A percentile compares a stretch with the other conserved stretches of the same genome.
These are phyloP conservation scores for Nineta flava DNA, from an alignment of 2,888 invertebrate species.

Conservation along the genomic window DNA sequence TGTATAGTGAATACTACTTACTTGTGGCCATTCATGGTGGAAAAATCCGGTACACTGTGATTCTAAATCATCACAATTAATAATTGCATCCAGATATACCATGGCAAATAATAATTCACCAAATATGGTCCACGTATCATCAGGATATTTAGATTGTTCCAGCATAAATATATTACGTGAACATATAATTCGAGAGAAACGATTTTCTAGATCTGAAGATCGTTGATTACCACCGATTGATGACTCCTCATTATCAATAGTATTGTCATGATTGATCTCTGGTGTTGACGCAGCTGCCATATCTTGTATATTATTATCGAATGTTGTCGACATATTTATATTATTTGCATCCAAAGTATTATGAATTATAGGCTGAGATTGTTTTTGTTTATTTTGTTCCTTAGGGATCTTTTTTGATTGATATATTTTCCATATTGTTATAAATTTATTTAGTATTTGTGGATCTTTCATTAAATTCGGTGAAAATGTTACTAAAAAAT, in stretches of 20 bases:
- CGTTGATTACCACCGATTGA: too few species aligned
- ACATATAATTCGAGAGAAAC: slow-evolving; percentile 16
- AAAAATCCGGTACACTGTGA: slow-evolving; percentile 46
- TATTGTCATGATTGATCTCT: not conserved
- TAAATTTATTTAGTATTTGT: slow-evolving; percentile 10
- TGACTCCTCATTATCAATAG: not conserved
- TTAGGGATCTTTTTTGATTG: not conserved
- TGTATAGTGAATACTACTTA: slow-evolving; percentile 17
- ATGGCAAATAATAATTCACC: slow-evolving; percentile 14
- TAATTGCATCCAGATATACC: slow-evolving; percentile 25
- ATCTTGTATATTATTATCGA: not conserved
- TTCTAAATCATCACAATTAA: slow-evolving; percentile 39
- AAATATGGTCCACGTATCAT: slow-evolving; percentile 17
- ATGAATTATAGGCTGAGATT: not conserved
- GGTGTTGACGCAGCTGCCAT: not conserved
- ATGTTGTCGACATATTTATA: not conserved
- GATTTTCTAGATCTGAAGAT: not conserved
- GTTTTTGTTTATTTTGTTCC: not conserved
- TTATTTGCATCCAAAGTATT: not conserved
- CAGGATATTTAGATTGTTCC: slow-evolving; percentile 12
- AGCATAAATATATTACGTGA: slow-evolving; percentile 20
- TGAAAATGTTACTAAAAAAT: slow-evolving; percentile 16
- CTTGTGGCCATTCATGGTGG: slow-evolving; percentile 45
- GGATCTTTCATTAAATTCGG: slow-evolving; percentile 9
- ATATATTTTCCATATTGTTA: slow-evolving; percentile 15